Evolutionary conservation across 2,113 vertebrate genomes (phyloP), one percentile per base, ranked within the genome.

Genomic region (Syngnathus typhle): DNA sequence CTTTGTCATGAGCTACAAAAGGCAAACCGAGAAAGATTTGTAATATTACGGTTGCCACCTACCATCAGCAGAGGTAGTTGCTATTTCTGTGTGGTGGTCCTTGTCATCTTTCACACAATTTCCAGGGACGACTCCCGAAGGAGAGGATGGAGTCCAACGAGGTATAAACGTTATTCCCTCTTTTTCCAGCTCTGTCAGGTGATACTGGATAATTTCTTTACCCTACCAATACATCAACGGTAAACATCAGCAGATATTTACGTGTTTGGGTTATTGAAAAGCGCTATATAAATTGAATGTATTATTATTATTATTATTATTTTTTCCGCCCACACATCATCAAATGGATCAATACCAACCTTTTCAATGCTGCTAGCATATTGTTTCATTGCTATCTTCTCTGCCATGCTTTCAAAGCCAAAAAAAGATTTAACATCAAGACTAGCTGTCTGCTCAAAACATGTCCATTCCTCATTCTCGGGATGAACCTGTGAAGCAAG

Each of bases 401-500:
- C 97, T 43, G 96, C 96, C 6, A 93, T 93, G 88, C 93, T 96
- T 89, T 99, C 96, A 74, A 99, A 98, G 68, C 97, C 96, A 79
- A 98, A 99, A 79, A 99, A 99, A 11, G 96, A 98, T 80, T 98
- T 98, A 60, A 99, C 97, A 73, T 98, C 97, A 86, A 98, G 89
- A 82, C 93, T 97, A 44, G 97, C 97, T 4, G 93, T 93, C 83
- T 98, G 96, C 44, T 98, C 95, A 72, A 96, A 98, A 89, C 96
- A 98, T 4, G 97, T 98, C 96, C 96, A 98, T 41, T 97, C 93
- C 78, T 97, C 94, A 70, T 96, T 98, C 72, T 98, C 96, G 43
- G 95, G 95, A 80, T 98, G 96, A 84, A 98, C 97, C 97, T 99
- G 73, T 16, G 27, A 12, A 60, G 11, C 19, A 58, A 7, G n/a